Evolutionary conservation across 1,140 invertebrate genomes (phyloP), one percentile per base, ranked within the genome.

Genomic region (Bombus picipes): DNA sequence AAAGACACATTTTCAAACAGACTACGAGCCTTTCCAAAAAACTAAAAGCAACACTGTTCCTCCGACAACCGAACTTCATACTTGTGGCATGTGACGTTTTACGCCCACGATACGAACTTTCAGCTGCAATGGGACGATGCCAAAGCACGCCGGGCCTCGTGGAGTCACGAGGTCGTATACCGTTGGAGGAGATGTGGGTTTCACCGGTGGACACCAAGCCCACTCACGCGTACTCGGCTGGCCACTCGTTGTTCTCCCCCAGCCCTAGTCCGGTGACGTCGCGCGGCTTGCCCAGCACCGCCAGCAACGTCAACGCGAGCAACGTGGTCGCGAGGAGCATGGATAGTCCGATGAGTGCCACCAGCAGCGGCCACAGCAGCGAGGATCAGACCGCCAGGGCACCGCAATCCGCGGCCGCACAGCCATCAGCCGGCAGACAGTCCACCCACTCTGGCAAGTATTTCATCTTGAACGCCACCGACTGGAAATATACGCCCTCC

Each of bases 131-230:
- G 97, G 98, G 98, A 90, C 96, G 99, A 88, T 98, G 98, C 94
- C 98, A 98, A 94, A 99, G 98, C 87, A 99, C 99, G 53, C 99
- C 99, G 34, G 99, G 98, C 25, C 95, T 99, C 78, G 97, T 99
- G 74, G 99, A 99, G 95, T 98, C 98, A 18, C 96, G 97, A 83
- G 98, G 98, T 59, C 97, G 98, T 91, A 96, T 98, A 76, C 97
- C 98, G 25, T 95, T 99, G 79, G 98, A 99, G 95, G 97, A 98
- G 73, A 98, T 98, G 98, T 97, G 97, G 97, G 95, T 97, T 79
- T 97, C 97, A 78, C 96, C 97, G 8, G 73, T 95, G 71, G 95
- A 96, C 78, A 92, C 94, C 15, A 90, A 85, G 41, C 87, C 86
- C 22, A 80, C 86, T 32, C 88, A 87, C 76, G 87, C 91, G 65